A percentile compares a stretch with the other conserved stretches of the same genome.
Evolutionary conservation across 2,888 invertebrate genomes (phyloP).

Genomic region (Psylliodes chrysocephalus): DNA sequence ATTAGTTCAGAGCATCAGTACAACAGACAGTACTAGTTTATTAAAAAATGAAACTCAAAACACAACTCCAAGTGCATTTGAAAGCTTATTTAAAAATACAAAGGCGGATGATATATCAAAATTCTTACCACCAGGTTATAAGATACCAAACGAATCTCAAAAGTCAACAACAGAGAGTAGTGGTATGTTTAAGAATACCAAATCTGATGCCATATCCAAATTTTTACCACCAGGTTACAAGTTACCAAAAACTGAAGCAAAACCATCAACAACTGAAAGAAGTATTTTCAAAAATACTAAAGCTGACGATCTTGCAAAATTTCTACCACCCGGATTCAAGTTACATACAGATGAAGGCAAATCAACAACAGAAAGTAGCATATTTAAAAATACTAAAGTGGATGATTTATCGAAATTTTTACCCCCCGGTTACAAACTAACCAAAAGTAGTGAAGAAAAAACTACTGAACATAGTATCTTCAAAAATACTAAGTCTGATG

Average conservation of each 20-base stretch:
- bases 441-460: conserved; percentile 45
- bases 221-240: conserved; percentile 36
- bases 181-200: conserved; percentile 42
- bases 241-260: conserved; percentile 26
- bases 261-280: conserved; percentile 19
- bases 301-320: conserved; percentile 69
- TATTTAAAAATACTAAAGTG: conserved; percentile 39
- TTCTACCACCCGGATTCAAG: conserved; percentile 76
- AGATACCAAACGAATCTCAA: conserved; percentile 58
- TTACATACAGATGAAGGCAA: conserved; percentile 40
- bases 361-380: conserved; percentile 29
- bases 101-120: conserved; percentile 58
- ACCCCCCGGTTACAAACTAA: conserved; percentile 65
- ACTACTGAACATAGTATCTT: conserved; percentile 35
- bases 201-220: conserved; percentile 32
- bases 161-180: conserved; percentile 30
- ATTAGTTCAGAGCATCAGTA: background rate
- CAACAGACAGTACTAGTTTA: background rate
- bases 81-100: conserved; percentile 54
- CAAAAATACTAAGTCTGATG: conserved; percentile 58
- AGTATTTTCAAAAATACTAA: conserved; percentile 66
- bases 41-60: conserved; percentile 27
- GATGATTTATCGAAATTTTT: conserved; percentile 61
- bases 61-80: conserved; percentile 38
- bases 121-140: conserved; percentile 64